phyloP scores from a whole-genome alignment of 2,797 vertebrate species.

The Coregonus sp. region DNA sequence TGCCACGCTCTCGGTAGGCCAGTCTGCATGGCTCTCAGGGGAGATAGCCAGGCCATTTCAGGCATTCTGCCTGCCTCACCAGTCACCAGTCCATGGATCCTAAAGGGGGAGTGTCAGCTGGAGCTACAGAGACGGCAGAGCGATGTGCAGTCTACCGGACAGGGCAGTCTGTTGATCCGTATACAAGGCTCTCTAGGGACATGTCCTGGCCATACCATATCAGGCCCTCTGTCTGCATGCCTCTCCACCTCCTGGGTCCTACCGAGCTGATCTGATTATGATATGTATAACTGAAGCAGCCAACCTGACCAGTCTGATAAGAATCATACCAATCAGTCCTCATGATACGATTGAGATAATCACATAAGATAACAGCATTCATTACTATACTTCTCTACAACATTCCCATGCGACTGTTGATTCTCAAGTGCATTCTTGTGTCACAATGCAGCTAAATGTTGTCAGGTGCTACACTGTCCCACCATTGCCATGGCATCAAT shows the following conservation, averaged over 20 bases:
- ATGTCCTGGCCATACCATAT: neutral
- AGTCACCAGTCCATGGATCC: too few relatives aligned
- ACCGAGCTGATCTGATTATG: neutral
- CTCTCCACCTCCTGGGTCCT: too few relatives aligned
- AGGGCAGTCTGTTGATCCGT: neutral
- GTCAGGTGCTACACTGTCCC: neutral
- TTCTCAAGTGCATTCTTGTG: neutral
- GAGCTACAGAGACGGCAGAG: neutral
- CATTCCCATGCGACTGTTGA: too few relatives aligned
- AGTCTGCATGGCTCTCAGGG: neutral
- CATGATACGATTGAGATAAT: neutral
- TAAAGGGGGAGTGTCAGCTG: too few relatives aligned
- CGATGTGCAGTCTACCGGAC: neutral
- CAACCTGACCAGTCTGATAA: neutral
- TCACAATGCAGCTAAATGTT: neutral
- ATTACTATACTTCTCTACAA: neutral
- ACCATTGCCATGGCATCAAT: too few relatives aligned
- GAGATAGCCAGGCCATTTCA: neutral
- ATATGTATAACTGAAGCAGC: neutral
- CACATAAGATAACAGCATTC: neutral
- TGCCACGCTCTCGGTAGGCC: neutral
- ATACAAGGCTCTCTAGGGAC: neutral
- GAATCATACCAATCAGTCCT: neutral
- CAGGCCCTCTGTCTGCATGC: neutral
- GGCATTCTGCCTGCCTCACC: too few relatives aligned